Base-by-base conservation (phyloP, 2,888 invertebrate species). In the Drosophila trichaetosa region DNA sequence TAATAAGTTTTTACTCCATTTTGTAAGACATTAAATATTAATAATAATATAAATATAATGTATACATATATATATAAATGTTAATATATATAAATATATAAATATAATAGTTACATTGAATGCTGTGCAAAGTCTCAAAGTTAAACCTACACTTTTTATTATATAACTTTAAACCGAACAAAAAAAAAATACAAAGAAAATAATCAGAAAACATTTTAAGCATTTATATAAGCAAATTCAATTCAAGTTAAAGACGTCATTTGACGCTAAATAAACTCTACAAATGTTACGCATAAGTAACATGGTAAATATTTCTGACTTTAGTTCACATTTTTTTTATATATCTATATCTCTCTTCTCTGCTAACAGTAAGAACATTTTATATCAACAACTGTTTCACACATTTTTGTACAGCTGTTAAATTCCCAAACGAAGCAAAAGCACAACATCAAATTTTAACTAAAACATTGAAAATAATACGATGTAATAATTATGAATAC, bases 71-170 rank as follows among this genome's bases (percentile, higher is more conserved):
- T 29, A 29, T 64, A 69, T 54, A 67, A 69, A 75, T 73, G 56
- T 70, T 69, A 67, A 70, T 82, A 80, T 82, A 79, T 82, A 46
- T n/a, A 70, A 80, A 80, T 82, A 79, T 82, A 46, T n/a, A 48
- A 29, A 79, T 83, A 79, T 83, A 72, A 75, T 70, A 85, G 58
- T 71, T 79, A 74, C 29, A 67, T 38, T 48, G 80, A 84, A 77
- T 69, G 86, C 86, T 86, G 86, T 86, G 86, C 83, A 86, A 87
- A 83, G 86, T 87, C 86, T 87, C 84, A 87, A 87, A 87, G 86
- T 89, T 89, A 87, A 87, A 87, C 89, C 79, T 87, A 80, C 68
- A 81, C 73, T 84, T 65, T 79, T 84, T 70, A 80, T 72, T 79
- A 80, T 65, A 75, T 74, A 76, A 69, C 75, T 73, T 68, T 68